Percentiles rank a stretch among this genome's conserved stretches.
These are phyloP conservation scores for Meda fulgida DNA, from an alignment of 2,797 vertebrate species.

Conservation along the genomic window DNA sequence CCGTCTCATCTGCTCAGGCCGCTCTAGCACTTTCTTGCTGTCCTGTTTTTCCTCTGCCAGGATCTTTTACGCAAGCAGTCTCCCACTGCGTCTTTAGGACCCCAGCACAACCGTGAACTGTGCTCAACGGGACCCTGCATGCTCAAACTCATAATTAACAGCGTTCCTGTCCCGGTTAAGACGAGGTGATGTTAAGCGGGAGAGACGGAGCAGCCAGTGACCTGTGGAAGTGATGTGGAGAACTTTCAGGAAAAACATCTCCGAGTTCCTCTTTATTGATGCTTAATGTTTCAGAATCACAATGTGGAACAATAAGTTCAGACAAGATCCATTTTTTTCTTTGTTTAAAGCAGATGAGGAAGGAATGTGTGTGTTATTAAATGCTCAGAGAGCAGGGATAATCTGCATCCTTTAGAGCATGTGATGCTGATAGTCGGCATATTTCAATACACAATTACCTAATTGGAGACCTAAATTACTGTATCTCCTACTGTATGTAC, in stretches of 20 bases:
- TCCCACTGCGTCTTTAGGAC: constrained; percentile 47
- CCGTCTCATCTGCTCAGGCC: background rate
- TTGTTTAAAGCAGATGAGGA: background rate
- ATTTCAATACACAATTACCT: background rate
- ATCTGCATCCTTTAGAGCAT: constrained; percentile 14
- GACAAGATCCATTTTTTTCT: constrained; percentile 9
- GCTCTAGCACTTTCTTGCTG: background rate
- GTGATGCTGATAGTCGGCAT: background rate
- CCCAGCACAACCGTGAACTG: constrained; percentile 39
- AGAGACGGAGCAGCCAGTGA: constrained; percentile 63
- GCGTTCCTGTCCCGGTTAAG: constrained; percentile 48
- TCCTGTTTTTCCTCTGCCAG: constrained; percentile 20
- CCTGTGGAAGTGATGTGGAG: constrained; percentile 72
- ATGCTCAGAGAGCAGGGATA: background rate
- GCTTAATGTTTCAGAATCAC: constrained; percentile 27
- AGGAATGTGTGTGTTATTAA: constrained; percentile 26
- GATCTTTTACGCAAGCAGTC: constrained; percentile 16
- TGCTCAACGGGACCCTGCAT: constrained; percentile 46
- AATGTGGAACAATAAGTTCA: constrained; percentile 40
- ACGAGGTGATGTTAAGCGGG: constrained; percentile 62
- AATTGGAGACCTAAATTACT: background rate
- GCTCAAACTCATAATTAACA: constrained; percentile 53
- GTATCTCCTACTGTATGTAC: background rate
- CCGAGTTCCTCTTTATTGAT: background rate
- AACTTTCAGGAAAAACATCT: constrained; percentile 63